These are phyloP conservation scores for Embiotoca jacksoni DNA, from an alignment of 2,113 vertebrate genomes.

Conservation along the genomic window DNA sequence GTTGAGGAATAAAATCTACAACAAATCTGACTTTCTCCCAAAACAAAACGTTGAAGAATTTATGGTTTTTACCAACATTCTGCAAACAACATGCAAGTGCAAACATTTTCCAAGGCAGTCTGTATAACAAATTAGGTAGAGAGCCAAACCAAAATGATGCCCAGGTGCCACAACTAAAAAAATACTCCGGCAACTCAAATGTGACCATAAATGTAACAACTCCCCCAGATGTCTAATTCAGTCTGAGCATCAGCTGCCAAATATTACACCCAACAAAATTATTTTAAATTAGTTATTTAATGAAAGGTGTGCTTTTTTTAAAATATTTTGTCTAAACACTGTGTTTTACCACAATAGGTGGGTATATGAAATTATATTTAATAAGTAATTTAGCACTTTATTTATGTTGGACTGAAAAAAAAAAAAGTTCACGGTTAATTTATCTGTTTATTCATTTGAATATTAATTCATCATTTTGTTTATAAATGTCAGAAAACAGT, in stretches of 20 bases:
- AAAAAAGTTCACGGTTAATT: no score
- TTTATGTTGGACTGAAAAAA: no score
- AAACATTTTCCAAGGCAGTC: neutral
- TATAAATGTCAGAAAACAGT: neutral
- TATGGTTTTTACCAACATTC: slow-evolving; percentile 11
- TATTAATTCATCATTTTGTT: neutral
- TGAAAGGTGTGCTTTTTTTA: neutral
- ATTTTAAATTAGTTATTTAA: neutral
- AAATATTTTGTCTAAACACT: neutral
- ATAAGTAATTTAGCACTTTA: no score
- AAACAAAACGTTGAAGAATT: slow-evolving; percentile 18
- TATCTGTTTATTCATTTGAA: no score
- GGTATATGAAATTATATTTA: neutral
- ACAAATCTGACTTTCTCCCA: slow-evolving; percentile 4
- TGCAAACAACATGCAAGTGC: neutral
- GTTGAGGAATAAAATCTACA: slow-evolving; percentile 1
- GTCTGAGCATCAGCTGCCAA: neutral
- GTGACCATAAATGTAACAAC: neutral
- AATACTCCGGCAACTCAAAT: neutral
- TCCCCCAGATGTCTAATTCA: neutral
- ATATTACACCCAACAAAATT: neutral
- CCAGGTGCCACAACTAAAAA: neutral
- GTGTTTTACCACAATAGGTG: neutral
- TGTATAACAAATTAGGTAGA: neutral
- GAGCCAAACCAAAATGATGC: neutral